Percentiles rank a stretch among this genome's conserved stretches.
Conservation (phyloP, 2,888 invertebrate species). For the Polylopha cassiicola region DNA sequence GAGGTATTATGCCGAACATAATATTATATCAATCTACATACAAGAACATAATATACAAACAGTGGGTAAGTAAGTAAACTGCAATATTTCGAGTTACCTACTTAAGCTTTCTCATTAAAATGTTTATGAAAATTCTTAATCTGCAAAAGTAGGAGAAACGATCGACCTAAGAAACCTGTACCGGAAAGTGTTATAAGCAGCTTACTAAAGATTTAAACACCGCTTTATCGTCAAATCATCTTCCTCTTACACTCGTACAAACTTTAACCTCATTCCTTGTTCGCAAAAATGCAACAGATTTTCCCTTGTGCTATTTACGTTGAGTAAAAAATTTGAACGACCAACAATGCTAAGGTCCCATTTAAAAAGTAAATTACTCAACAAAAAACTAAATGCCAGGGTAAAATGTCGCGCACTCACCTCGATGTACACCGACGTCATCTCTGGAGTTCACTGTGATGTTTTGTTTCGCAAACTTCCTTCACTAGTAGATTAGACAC, state of each 20-base stretch:
- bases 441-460: slow-evolving; percentile 44
- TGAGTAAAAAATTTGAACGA: slow-evolving; percentile 24
- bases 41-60: no score
- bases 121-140: slow-evolving; percentile 10
- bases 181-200: slow-evolving; percentile 23
- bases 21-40: no score
- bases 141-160: slow-evolving; percentile 18
- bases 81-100: no score
- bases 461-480: slow-evolving; percentile 50
- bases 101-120: background rate
- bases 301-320: slow-evolving; percentile 21
- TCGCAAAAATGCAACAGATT: slow-evolving; percentile 18
- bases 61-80: background rate
- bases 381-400: slow-evolving; percentile 67
- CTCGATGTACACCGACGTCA: slow-evolving; percentile 70
- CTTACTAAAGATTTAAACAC: slow-evolving; percentile 18
- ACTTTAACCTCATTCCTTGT: slow-evolving; percentile 19
- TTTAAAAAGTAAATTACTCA: slow-evolving; percentile 50
- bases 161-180: slow-evolving; percentile 22
- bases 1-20: no score
- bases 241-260: slow-evolving; percentile 18
- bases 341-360: slow-evolving; percentile 34
- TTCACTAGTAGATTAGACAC: slow-evolving; percentile 56
- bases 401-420: slow-evolving; percentile 70
- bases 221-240: slow-evolving; percentile 15